A percentile compares a stretch with the other conserved stretches of the same genome.
phyloP scores from a whole-genome alignment of 2,113 vertebrate genomes.

The Rhinoderma darwinii region DNA sequence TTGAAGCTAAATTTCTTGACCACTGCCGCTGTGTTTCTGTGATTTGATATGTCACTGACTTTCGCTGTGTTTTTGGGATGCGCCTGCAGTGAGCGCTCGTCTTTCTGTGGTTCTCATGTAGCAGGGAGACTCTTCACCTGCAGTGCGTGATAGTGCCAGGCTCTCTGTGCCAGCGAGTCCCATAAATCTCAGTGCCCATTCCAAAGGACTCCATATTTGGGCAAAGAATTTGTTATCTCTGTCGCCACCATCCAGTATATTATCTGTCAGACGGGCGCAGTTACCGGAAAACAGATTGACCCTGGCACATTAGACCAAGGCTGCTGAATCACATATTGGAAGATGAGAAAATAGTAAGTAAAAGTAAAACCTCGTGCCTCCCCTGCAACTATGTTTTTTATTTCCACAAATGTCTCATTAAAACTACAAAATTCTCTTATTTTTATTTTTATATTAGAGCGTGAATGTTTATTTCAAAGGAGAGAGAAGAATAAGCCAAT shows the following conservation, averaged over 20 bases:
- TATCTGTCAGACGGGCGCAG: background rate
- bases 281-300: background rate
- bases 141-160: background rate
- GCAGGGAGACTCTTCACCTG: background rate
- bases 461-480: too few relatives aligned
- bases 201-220: background rate
- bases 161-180: background rate
- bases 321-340: background rate
- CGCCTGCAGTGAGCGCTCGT: background rate
- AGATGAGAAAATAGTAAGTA: background rate
- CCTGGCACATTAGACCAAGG: background rate
- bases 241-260: background rate
- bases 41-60: too few relatives aligned
- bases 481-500: too few relatives aligned
- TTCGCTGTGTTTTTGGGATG: too few relatives aligned
- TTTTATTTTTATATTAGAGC: too few relatives aligned
- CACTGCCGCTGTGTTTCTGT: too few relatives aligned
- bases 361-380: background rate
- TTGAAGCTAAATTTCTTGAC: too few relatives aligned
- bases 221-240: conserved; percentile 1
- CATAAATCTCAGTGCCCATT: conserved; percentile 18
- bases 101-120: background rate
- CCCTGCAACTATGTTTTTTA: too few relatives aligned
- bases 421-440: too few relatives aligned
- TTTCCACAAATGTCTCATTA: too few relatives aligned